phyloP scores from a whole-genome alignment of 2,797 vertebrate genomes.

The Syndactyla subalaris region DNA sequence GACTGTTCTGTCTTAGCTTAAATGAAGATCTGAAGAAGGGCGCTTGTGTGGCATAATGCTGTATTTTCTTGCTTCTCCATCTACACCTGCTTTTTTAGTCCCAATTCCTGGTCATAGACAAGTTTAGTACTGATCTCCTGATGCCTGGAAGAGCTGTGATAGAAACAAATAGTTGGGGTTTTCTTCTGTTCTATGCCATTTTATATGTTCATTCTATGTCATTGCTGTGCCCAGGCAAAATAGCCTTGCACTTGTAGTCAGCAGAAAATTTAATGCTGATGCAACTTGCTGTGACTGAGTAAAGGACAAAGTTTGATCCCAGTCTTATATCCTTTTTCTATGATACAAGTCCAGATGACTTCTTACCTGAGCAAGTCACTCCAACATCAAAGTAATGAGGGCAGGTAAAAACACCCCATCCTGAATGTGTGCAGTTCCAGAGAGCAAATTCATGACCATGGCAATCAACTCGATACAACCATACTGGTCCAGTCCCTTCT shows the following conservation, averaged over 20 bases:
- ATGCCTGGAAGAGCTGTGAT: neutral
- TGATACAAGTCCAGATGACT: neutral
- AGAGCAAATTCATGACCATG: constrained; percentile 60
- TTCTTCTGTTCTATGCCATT: neutral
- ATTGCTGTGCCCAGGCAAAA: neutral
- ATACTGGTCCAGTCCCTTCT: constrained; percentile 68
- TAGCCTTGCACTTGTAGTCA: neutral
- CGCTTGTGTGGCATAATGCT: neutral
- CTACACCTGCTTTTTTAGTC: neutral
- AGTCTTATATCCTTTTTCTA: rapidly evolving
- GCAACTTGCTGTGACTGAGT: neutral
- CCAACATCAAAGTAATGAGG: constrained; percentile 59
- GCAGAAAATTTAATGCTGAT: neutral
- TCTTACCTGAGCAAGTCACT: constrained; percentile 76
- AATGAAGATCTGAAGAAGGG: neutral
- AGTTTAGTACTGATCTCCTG: neutral
- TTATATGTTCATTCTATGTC: neutral
- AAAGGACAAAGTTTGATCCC: neutral
- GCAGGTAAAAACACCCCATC: constrained; percentile 69
- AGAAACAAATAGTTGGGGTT: neutral
- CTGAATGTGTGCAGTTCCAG: constrained; percentile 66
- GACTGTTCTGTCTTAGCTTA: neutral
- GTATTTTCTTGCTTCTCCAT: neutral
- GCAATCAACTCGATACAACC: constrained; percentile 70
- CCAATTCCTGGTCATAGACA: neutral